Evolutionary conservation across 2,797 vertebrate species (phyloP), one percentile per base, ranked within the genome.

Genomic region (Hydrophis major): DNA sequence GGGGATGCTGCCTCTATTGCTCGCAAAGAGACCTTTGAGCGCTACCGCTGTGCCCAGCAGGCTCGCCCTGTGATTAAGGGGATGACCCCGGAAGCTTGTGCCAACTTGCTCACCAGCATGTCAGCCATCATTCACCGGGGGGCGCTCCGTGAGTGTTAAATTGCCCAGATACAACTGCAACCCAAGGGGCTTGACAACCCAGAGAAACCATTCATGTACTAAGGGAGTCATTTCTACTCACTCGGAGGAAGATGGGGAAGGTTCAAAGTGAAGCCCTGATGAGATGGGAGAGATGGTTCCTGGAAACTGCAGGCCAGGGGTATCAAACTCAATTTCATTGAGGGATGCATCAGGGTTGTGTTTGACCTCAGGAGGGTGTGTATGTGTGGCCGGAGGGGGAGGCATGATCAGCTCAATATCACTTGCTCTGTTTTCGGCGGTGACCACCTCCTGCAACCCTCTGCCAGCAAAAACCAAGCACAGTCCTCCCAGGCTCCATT

Each of bases 51-150:
- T 92, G 97, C 98, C 0, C 98, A 99, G 86, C 98, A 98, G 66
- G 98, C 98, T 22, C 97, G 98, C 6, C 89, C 97, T 0, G 98
- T 98, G 13, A 96, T 97, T 60, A 98, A 97, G 69, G 96, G 97
- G 0, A 96, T 97, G 0, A 96, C 98, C 93, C 98, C 98, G 0
- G 98, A 99, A 94, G 97, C 98, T 89, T 99, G 99, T 37, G 97
- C 98, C 91, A 98, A 98, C 11, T 98, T 99, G 4, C 97, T 99
- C 94, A 97, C 97, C 97, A 99, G 99, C 97, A 98, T 99, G 97
- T 99, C 99, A 0, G 98, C 98, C 78, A 66, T 99, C 87, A 97
- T 99, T 91, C 98, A 99, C 4, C 96, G 98, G 0, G 99, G 99
- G 4, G 99, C 98, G 0, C 97, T 99, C 93, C 87, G 99, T 99